These are phyloP conservation scores for Turritopsis dohrnii DNA, from an alignment of 30 jellyfish, hydroid and myxozoan species.

Conservation along the genomic window DNA sequence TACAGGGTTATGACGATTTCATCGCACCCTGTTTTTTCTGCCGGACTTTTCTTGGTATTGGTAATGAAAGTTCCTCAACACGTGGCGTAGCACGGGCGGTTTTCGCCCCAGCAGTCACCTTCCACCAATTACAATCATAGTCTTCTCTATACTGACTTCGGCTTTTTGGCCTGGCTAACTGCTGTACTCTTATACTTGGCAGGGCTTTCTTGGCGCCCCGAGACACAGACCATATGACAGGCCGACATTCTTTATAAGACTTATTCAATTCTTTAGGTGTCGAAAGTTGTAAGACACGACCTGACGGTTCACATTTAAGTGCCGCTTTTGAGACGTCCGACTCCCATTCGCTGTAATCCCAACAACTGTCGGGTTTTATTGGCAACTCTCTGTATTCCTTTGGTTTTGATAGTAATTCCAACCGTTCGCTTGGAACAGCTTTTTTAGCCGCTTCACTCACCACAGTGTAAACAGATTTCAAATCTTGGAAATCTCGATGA, in stretches of 20 bases:
- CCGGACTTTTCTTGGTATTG: conserved; percentile 78
- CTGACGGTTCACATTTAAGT: conserved; percentile 69
- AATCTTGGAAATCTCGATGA: conserved; percentile 69
- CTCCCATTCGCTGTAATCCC: conserved; percentile 99
- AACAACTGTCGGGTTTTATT: conserved; percentile 75
- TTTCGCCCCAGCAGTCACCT: conserved; percentile 69
- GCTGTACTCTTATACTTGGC: conserved; percentile 81
- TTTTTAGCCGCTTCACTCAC: conserved; percentile 78
- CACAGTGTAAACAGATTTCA: conserved; percentile 65
- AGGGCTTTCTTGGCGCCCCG: conserved; percentile 54
- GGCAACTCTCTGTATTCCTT: conserved; percentile 60
- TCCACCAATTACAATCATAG: conserved; percentile 54
- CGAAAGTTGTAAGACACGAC: conserved; percentile 59
- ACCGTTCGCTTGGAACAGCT: conserved; percentile 55
- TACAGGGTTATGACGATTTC: not conserved
- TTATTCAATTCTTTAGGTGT: conserved; percentile 58
- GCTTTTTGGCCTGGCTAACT: conserved; percentile 79
- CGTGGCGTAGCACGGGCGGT: conserved; percentile 74
- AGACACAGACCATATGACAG: conserved; percentile 70
- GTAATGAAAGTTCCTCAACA: conserved; percentile 63
- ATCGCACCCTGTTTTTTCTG: conserved; percentile 39
- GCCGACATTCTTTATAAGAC: conserved; percentile 68
- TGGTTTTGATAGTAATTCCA: conserved; percentile 64
- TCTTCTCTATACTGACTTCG: conserved; percentile 77
- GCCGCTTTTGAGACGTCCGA: conserved; percentile 95